Evolutionary conservation across 1,140 invertebrate species (phyloP).

Genomic region (Nomia melanderi): DNA sequence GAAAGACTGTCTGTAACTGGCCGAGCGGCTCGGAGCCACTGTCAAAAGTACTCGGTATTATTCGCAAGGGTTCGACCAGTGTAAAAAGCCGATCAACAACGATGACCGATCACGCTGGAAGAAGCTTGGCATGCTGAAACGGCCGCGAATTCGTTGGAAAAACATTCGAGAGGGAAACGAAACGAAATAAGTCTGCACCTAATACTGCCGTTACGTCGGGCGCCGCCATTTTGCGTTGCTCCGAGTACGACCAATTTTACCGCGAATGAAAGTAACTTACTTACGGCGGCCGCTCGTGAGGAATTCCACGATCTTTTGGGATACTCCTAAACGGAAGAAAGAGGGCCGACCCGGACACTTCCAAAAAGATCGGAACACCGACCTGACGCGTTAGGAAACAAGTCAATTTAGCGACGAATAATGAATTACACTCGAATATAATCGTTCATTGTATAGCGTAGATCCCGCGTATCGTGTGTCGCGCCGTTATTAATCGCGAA

Average conservation of each 20-base stretch:
- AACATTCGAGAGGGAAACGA: neutral
- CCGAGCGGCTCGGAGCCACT: conserved; percentile 20
- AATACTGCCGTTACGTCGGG: conserved; percentile 43
- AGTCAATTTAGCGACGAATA: conserved; percentile 45
- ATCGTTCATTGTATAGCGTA: conserved; percentile 46
- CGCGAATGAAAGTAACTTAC: conserved; percentile 29
- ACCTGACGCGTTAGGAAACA: conserved; percentile 22
- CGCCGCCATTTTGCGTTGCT: neutral
- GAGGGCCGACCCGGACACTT: too few species aligned
- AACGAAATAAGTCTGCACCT: neutral
- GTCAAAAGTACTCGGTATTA: neutral
- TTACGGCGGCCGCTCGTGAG: neutral
- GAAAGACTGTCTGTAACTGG: neutral
- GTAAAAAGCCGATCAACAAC: neutral
- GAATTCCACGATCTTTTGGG: neutral
- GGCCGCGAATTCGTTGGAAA: neutral
- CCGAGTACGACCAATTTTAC: conserved; percentile 14
- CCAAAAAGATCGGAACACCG: neutral
- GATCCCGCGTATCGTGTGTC: conserved; percentile 22
- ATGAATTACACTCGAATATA: conserved; percentile 30
- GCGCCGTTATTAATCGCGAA: conserved; percentile 6
- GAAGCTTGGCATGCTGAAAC: neutral
- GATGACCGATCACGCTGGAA: neutral
- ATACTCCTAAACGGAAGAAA: neutral
- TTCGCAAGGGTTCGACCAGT: neutral